Evolutionary conservation across 2,888 invertebrate genomes (phyloP).

Genomic region (Carpatolechia fugitivella): DNA sequence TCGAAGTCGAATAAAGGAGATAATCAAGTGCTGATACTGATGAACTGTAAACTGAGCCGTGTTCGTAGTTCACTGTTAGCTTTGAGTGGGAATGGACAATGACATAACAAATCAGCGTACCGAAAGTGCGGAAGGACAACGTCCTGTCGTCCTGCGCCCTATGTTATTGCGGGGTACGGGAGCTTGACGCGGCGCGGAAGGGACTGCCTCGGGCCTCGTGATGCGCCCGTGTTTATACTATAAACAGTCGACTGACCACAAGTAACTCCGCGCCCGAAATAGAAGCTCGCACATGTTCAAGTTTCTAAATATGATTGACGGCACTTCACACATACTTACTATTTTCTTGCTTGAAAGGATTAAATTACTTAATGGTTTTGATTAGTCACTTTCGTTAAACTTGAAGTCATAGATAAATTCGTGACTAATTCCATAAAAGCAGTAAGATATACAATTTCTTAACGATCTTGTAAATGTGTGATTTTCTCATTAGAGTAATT

Average conservation of each 20-base stretch:
- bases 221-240: conserved; percentile 44
- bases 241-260: conserved; percentile 49
- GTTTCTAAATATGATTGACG: conserved; percentile 13
- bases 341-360: not conserved
- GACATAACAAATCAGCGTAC: conserved; percentile 18
- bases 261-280: conserved; percentile 41
- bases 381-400: not conserved
- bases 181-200: conserved; percentile 45
- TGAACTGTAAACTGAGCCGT: not conserved
- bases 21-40: not conserved
- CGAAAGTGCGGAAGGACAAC: conserved; percentile 57
- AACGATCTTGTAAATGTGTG: not conserved
- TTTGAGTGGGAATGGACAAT: conserved; percentile 10
- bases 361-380: not conserved
- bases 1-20: not conserved
- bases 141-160: conserved; percentile 48
- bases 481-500: not conserved
- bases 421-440: not conserved
- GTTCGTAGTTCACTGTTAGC: not conserved
- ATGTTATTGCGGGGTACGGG: conserved; percentile 46
- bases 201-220: conserved; percentile 41
- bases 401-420: not conserved
- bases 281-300: conserved; percentile 28
- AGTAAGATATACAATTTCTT: not conserved
- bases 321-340: conserved; percentile 10